phyloP scores from a whole-genome alignment of 2,888 invertebrate species.

The Drosophila anomalipes region DNA sequence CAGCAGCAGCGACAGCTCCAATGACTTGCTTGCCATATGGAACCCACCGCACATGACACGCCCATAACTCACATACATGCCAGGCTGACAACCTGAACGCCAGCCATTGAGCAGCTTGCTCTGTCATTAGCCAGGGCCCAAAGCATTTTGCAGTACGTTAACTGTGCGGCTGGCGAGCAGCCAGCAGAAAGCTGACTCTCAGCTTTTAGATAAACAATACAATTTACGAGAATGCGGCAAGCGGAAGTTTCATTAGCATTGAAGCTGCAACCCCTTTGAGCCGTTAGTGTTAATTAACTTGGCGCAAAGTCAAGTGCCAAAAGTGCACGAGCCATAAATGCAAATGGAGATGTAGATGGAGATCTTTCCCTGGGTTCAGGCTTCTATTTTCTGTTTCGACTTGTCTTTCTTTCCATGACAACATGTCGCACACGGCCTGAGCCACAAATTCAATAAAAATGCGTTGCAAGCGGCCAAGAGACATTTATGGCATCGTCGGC shows the following conservation, averaged over 20 bases:
- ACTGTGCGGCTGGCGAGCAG: slow-evolving; percentile 48
- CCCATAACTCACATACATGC: slow-evolving; percentile 47
- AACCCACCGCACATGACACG: slow-evolving; percentile 30
- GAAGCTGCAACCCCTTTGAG: slow-evolving; percentile 26
- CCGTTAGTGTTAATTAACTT: slow-evolving; percentile 78
- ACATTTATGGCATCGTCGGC: slow-evolving; percentile 63
- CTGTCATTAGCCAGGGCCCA: slow-evolving; percentile 32
- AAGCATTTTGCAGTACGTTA: slow-evolving; percentile 51
- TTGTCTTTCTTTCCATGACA: slow-evolving; percentile 24
- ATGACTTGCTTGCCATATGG: slow-evolving; percentile 78
- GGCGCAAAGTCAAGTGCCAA: slow-evolving; percentile 70
- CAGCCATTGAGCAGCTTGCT: background rate
- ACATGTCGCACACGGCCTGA: slow-evolving; percentile 43
- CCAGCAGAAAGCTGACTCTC: slow-evolving; percentile 36
- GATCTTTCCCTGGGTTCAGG: background rate
- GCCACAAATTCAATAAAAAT: slow-evolving; percentile 72
- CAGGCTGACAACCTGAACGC: slow-evolving; percentile 24
- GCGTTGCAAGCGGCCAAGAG: slow-evolving; percentile 65
- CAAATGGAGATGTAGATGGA: slow-evolving; percentile 17
- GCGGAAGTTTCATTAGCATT: slow-evolving; percentile 74
- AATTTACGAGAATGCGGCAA: slow-evolving; percentile 67
- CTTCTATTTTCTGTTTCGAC: background rate
- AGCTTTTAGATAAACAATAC: slow-evolving; percentile 70
- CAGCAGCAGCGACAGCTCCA: slow-evolving; percentile 51
- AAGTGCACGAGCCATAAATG: slow-evolving; percentile 41